Base-by-base conservation (phyloP, 2,888 invertebrate genomes). In the Druceiella hillmani region DNA sequence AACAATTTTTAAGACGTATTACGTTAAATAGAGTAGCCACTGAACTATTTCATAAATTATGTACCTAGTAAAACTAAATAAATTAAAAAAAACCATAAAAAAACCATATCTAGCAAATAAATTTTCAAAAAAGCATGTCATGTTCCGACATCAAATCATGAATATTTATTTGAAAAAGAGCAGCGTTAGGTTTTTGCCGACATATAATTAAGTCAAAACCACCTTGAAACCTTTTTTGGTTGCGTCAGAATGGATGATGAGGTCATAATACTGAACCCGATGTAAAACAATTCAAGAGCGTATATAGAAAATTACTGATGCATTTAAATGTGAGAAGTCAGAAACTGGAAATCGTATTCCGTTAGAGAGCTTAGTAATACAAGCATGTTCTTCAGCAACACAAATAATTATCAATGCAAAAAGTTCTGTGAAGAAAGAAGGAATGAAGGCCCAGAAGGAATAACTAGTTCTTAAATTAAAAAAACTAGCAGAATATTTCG, bases 141-240 rank as follows among this genome's bases (percentile, higher is more conserved):
- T 33, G 4, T 47, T 47, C 13, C 16, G 33, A 30, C 45, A 47
- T 17, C 7, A 45, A 11, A 41, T 45, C 30, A 48, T 46, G 44
- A 48, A 46, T 17, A 42, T 43, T n/a, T n/a, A n/a, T n/a, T n/a
- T n/a, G n/a, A 2, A 38, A 44, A 20, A 17, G 42, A 7, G 47
- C 43, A 2, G 36, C 43, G 1, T 44, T 45, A 16, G 6, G 40
- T n/a, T 30, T 42, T 2, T 41, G 40, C 11, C 17, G 15, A 22
- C 30, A 31, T 15, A 31, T 37, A 3, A 11, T 31, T 9, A 32
- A 10, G 14, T 22, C 31, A 5, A 11, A 15, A 25, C 38, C 6
- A 16, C 2, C 2, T 38, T 5, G 17, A 52, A 43, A 33, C 48
- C n/a, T 33, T 51, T 7, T 53, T 51, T 43, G 54, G 51, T 17